phyloP scores from a whole-genome alignment of 2,797 vertebrate genomes.

The Gambusia yucatana region DNA sequence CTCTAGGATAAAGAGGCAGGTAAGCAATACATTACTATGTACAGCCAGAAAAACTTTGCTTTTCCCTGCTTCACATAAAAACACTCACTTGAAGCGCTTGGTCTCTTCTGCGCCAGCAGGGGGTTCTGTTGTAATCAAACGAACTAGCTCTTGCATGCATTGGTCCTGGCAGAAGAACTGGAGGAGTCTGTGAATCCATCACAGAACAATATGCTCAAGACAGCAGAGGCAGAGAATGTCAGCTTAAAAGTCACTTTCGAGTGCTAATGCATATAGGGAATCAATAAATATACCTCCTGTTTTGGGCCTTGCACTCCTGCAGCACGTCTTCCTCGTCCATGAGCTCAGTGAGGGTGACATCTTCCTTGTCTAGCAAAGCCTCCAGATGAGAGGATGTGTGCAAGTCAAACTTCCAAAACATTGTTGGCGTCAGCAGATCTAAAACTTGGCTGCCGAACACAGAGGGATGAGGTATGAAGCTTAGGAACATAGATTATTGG shows the following conservation, averaged over 20 bases:
- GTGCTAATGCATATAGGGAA: background rate
- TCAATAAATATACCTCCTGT: slow-evolving; percentile 81
- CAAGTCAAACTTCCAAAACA: slow-evolving; percentile 99
- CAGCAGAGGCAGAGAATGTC: background rate
- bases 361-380: slow-evolving; percentile 94
- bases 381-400: slow-evolving; percentile 95
- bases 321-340: slow-evolving; percentile 97
- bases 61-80: slow-evolving; percentile 35
- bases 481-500: slow-evolving; percentile 4
- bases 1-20: slow-evolving; percentile 22
- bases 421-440: slow-evolving; percentile 73
- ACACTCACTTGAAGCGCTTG: slow-evolving; percentile 95
- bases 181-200: slow-evolving; percentile 81
- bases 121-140: slow-evolving; percentile 92
- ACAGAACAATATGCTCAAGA: slow-evolving; percentile 29
- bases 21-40: slow-evolving; percentile 14
- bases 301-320: slow-evolving; percentile 98
- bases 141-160: slow-evolving; percentile 94
- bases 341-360: slow-evolving; percentile 90
- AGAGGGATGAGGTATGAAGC: slow-evolving; percentile 14
- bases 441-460: slow-evolving; percentile 62
- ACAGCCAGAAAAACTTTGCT: slow-evolving; percentile 28
- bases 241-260: background rate
- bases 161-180: slow-evolving; percentile 92
- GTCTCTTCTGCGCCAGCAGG: slow-evolving; percentile 93